Conservation (phyloP, 2,113 vertebrate genomes). For the Pao palembangensis region DNA sequence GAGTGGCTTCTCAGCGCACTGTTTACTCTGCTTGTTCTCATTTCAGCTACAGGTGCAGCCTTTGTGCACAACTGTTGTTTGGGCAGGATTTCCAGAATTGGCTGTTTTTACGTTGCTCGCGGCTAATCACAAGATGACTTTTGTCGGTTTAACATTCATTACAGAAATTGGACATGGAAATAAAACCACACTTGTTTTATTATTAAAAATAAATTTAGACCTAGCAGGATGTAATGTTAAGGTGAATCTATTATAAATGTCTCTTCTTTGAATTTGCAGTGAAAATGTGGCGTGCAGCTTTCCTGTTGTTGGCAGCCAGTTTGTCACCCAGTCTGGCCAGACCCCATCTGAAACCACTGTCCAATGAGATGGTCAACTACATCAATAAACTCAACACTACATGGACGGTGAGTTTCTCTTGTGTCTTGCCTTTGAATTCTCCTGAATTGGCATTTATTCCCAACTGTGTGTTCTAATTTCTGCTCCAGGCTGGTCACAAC, state of each 20-base stretch:
- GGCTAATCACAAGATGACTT: too few relatives aligned
- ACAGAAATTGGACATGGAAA: too few relatives aligned
- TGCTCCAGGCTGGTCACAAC: constrained; percentile 87
- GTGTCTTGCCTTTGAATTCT: too few relatives aligned
- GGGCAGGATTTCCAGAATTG: background rate
- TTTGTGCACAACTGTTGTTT: background rate
- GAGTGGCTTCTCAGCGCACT: background rate
- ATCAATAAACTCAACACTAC: constrained; percentile 91
- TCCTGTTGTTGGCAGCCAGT: constrained; percentile 73
- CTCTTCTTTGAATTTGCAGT: constrained; percentile 12
- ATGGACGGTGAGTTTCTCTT: constrained; percentile 79
- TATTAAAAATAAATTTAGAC: too few relatives aligned
- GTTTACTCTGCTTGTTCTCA: background rate
- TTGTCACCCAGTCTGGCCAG: constrained; percentile 67
- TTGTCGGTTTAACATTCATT: too few relatives aligned
- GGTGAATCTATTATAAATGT: background rate
- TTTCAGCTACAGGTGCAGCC: constrained; percentile 15
- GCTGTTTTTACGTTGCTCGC: too few relatives aligned
- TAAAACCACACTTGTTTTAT: too few relatives aligned
- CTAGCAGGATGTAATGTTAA: background rate
- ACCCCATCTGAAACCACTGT: constrained; percentile 74
- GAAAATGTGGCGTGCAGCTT: constrained; percentile 78
- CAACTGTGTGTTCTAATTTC: background rate
- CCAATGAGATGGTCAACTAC: constrained; percentile 83
- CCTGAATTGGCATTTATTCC: background rate